A percentile compares a stretch with the other conserved stretches of the same genome.
These are phyloP conservation scores for Brachypalpus laphriformis DNA, from an alignment of 2,888 invertebrate species.

Conservation along the genomic window DNA sequence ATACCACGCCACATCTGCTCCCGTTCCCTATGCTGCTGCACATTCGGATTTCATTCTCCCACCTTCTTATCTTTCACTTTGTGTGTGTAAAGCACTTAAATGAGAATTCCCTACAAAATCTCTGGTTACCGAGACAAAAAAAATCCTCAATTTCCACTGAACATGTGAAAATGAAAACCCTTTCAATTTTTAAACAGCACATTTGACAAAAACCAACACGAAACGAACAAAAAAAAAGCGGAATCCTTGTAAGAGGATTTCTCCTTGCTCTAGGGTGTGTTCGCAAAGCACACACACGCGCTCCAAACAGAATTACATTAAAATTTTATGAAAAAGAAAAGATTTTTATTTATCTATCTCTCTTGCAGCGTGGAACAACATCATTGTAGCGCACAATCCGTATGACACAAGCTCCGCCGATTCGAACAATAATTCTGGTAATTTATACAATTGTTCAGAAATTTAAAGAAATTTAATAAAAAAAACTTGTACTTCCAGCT, in stretches of 20 bases:
- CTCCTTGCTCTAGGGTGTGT: constrained; percentile 14
- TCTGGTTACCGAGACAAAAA: constrained; percentile 41
- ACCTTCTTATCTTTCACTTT: constrained; percentile 55
- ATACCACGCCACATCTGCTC: constrained; percentile 24
- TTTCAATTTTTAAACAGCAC: constrained; percentile 70
- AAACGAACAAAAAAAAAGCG: not conserved
- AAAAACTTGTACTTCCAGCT: constrained; percentile 44
- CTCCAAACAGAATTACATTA: constrained; percentile 22
- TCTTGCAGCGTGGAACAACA: constrained; percentile 81
- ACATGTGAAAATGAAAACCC: constrained; percentile 65
- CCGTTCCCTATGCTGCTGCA: not conserved
- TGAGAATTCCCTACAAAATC: constrained; percentile 41
- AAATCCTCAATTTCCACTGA: not conserved
- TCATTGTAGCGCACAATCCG: constrained; percentile 82
- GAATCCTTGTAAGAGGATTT: constrained; percentile 58
- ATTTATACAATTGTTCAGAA: constrained; percentile 30
- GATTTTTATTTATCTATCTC: not conserved
- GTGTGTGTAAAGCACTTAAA: constrained; percentile 67
- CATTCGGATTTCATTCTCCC: constrained; percentile 56
- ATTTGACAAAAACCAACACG: constrained; percentile 43
- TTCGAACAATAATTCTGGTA: constrained; percentile 78
- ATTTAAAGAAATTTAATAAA: constrained; percentile 11
- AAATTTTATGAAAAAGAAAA: constrained; percentile 20
- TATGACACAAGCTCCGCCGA: constrained; percentile 79
- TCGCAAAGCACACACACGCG: constrained; percentile 1